Conservation (phyloP, 1,140 invertebrate genomes). For the Thaumetopoea pityocampa region DNA sequence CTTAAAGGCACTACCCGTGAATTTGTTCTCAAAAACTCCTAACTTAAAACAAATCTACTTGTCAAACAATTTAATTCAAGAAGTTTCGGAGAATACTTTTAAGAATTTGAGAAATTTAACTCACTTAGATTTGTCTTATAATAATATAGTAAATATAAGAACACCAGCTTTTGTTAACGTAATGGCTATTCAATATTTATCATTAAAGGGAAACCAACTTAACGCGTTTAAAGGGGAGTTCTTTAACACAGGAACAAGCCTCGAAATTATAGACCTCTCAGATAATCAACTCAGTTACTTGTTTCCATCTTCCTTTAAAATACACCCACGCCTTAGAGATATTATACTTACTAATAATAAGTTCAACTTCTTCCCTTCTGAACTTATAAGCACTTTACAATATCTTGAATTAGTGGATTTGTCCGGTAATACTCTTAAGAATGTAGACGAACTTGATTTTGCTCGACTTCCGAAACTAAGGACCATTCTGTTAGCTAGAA, state of each 20-base stretch:
- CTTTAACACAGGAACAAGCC: slow-evolving; percentile 82
- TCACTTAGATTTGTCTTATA: slow-evolving; percentile 83
- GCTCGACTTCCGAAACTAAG: slow-evolving; percentile 85
- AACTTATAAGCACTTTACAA: slow-evolving; percentile 84
- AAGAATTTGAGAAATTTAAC: slow-evolving; percentile 84
- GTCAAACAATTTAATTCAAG: slow-evolving; percentile 81
- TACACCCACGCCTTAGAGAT: slow-evolving; percentile 83
- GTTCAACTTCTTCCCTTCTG: slow-evolving; percentile 88
- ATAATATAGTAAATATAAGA: slow-evolving; percentile 86
- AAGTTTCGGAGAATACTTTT: slow-evolving; percentile 84
- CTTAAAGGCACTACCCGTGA: slow-evolving; percentile 81
- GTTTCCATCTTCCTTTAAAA: slow-evolving; percentile 88
- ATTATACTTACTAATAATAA: slow-evolving; percentile 84
- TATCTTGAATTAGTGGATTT: slow-evolving; percentile 85
- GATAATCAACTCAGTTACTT: slow-evolving; percentile 87
- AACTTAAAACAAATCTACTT: slow-evolving; percentile 82
- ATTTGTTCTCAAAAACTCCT: slow-evolving; percentile 82
- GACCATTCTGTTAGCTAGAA: slow-evolving; percentile 82
- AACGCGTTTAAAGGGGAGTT: slow-evolving; percentile 87
- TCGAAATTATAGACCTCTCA: slow-evolving; percentile 85
- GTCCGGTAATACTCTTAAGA: slow-evolving; percentile 85
- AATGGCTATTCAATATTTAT: slow-evolving; percentile 82
- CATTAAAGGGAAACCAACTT: slow-evolving; percentile 83
- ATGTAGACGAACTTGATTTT: slow-evolving; percentile 89
- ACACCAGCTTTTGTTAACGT: slow-evolving; percentile 81